Evolutionary conservation across 2,888 invertebrate genomes (phyloP).

Genomic region (Chrysodeixis includens): DNA sequence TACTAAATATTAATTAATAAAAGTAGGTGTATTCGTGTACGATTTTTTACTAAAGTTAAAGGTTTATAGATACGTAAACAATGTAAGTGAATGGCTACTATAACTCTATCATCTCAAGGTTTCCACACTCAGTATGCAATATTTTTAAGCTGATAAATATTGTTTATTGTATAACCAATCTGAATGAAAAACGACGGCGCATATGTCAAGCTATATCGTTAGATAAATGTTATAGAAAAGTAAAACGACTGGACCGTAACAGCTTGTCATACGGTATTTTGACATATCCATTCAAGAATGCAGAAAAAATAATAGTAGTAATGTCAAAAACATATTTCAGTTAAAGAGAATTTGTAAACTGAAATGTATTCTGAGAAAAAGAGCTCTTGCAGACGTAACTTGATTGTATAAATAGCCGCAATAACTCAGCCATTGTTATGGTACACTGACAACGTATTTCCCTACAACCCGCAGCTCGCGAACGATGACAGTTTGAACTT

Average conservation of each 20-base stretch:
- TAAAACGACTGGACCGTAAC: neutral
- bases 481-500: neutral
- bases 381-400: conserved; percentile 22
- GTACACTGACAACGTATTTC: conserved; percentile 7
- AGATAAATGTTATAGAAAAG: neutral
- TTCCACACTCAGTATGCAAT: too few species aligned
- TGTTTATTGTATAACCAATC: neutral
- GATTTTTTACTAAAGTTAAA: neutral
- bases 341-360: neutral
- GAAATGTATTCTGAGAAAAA: conserved; percentile 23
- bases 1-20: too few species aligned
- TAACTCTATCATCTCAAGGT: neutral
- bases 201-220: too few species aligned
- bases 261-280: too few species aligned
- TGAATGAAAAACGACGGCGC: neutral
- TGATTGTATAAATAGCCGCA: conserved; percentile 18
- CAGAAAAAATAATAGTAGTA: neutral
- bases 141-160: neutral
- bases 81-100: neutral
- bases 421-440: conserved; percentile 10
- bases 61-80: neutral
- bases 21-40: too few species aligned
- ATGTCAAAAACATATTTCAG: conserved; percentile 2
- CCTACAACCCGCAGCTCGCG: neutral
- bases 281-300: neutral